Evolutionary conservation across 2,888 invertebrate genomes (phyloP).

Genomic region (Apodemia zela): DNA sequence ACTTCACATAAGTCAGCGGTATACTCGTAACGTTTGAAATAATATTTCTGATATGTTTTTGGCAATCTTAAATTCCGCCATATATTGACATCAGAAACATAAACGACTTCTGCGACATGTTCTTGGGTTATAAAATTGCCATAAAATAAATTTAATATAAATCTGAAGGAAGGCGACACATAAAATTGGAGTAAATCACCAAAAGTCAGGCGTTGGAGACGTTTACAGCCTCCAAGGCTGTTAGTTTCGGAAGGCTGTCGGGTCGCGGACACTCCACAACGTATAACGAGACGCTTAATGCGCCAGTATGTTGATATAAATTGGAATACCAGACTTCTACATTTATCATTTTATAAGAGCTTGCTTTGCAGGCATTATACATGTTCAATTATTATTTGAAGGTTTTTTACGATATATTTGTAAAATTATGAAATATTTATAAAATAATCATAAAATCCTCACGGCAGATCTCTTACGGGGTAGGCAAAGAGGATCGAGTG

Average conservation of each 20-base stretch:
- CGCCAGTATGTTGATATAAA: constrained; percentile 28
- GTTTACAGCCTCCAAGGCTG: constrained; percentile 72
- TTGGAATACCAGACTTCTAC: constrained; percentile 20
- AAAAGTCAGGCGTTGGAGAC: constrained; percentile 74
- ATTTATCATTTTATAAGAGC: constrained; percentile 3
- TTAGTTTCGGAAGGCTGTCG: constrained; percentile 60
- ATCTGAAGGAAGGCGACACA: constrained; percentile 70
- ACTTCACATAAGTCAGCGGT: too few relatives aligned
- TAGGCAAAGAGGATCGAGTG: too few relatives aligned
- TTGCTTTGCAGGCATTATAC: constrained; percentile 2
- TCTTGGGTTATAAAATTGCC: constrained; percentile 67
- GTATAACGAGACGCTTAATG: constrained; percentile 61
- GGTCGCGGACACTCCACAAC: constrained; percentile 52
- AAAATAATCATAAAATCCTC: too few relatives aligned
- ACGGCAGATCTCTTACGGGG: too few relatives aligned
- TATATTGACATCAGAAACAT: constrained; percentile 42
- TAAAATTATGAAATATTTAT: too few relatives aligned
- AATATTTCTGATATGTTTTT: background rate
- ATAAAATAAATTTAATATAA: constrained; percentile 77
- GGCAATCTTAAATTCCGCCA: background rate
- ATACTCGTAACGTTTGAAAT: background rate
- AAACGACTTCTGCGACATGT: constrained; percentile 61
- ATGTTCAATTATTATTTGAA: background rate
- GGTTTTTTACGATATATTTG: too few relatives aligned
- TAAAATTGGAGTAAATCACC: constrained; percentile 78